Evolutionary conservation across 2,113 vertebrate genomes (phyloP).

Genomic region (Antidorcas marsupialis): DNA sequence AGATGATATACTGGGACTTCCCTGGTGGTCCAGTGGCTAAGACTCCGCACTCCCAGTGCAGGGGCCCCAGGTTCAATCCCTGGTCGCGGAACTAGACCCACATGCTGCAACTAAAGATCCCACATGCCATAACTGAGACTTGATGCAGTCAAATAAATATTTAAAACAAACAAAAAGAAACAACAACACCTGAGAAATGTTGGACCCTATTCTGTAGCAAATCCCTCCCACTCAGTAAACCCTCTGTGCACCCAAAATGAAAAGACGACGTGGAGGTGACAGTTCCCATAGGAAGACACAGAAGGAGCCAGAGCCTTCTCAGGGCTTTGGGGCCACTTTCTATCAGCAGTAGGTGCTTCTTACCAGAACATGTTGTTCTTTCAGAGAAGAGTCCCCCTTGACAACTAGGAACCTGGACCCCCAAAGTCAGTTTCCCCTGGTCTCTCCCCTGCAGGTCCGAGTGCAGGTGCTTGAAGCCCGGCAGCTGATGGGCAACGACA

Average conservation of each 20-base stretch:
- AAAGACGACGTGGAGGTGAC: not conserved
- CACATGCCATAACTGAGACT: not conserved
- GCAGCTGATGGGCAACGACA: slow-evolving; percentile 73
- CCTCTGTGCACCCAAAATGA: not conserved
- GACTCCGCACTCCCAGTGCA: not conserved
- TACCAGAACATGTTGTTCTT: not conserved
- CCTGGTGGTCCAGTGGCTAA: not conserved
- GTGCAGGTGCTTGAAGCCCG: slow-evolving; percentile 73
- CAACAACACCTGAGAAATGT: not conserved
- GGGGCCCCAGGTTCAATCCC: not conserved
- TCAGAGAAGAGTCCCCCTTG: not conserved
- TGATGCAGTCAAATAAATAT: not conserved
- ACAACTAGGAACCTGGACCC: not conserved
- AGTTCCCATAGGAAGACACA: not conserved
- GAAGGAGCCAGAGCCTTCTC: too few species aligned
- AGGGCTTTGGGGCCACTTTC: not conserved
- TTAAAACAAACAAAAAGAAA: not conserved
- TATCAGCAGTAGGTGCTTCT: not conserved
- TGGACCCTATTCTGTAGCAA: not conserved
- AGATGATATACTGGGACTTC: not conserved
- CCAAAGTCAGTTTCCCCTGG: too few species aligned
- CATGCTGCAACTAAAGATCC: not conserved
- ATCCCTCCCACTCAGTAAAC: not conserved
- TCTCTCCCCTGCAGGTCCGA: slow-evolving; percentile 59
- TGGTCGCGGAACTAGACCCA: not conserved